A percentile compares a stretch with the other conserved stretches of the same genome.
Evolutionary conservation across 2,113 vertebrate genomes (phyloP).

Genomic region (Scalopus aquaticus): DNA sequence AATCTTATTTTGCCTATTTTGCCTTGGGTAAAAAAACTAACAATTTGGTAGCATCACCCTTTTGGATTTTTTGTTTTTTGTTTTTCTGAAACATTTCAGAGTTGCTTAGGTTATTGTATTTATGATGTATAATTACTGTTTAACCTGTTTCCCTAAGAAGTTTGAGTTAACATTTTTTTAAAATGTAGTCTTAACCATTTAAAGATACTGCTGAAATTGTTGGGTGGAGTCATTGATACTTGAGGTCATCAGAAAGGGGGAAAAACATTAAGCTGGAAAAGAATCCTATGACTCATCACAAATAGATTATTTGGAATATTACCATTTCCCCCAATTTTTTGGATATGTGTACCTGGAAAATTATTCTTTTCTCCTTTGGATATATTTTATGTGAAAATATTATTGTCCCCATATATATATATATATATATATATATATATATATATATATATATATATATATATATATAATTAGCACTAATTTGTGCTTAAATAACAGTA

Average conservation of each 20-base stretch:
- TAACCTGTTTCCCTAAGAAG: slow-evolving; percentile 34
- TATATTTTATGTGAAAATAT: slow-evolving; percentile 40
- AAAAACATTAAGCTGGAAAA: slow-evolving; percentile 27
- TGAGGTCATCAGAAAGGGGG: slow-evolving; percentile 28
- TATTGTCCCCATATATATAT: neutral
- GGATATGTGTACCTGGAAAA: slow-evolving; percentile 18
- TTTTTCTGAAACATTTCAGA: slow-evolving; percentile 54
- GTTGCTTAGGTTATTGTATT: slow-evolving; percentile 2
- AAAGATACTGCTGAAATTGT: slow-evolving; percentile 9
- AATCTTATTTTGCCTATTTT: slow-evolving; percentile 54
- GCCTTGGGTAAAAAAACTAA: neutral
- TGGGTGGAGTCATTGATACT: slow-evolving; percentile 24
- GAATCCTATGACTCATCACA: slow-evolving; percentile 38
- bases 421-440: too few species aligned
- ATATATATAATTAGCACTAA: slow-evolving; percentile 42
- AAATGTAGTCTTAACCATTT: slow-evolving; percentile 33
- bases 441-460: too few species aligned
- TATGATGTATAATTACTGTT: slow-evolving; percentile 40
- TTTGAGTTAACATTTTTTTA: neutral
- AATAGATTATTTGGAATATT: neutral
- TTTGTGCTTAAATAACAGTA: slow-evolving; percentile 25
- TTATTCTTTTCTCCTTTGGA: slow-evolving; percentile 51
- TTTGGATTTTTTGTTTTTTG: slow-evolving; percentile 41
- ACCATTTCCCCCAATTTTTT: neutral
- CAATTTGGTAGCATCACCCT: neutral